Conservation (phyloP, 2,888 invertebrate species). For the Tenthredo notha region DNA sequence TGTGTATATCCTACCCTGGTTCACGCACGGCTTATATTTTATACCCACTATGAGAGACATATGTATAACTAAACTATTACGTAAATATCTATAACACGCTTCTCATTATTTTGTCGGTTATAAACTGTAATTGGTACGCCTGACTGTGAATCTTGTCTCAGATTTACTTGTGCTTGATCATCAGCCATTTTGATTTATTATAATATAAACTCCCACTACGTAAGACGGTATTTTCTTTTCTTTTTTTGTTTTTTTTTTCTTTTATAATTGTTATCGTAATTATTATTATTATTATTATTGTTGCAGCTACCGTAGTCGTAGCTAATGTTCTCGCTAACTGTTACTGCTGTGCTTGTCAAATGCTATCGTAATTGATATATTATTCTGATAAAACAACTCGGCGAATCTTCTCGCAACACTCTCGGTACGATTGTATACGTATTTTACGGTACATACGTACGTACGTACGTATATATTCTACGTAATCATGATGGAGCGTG, state of each 20-base stretch:
- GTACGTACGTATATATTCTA: background rate
- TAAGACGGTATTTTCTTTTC: background rate
- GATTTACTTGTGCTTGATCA: background rate
- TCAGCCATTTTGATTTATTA: slow-evolving; percentile 15
- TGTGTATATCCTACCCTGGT: background rate
- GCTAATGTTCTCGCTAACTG: background rate
- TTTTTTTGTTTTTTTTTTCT: background rate
- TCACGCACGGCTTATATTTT: background rate
- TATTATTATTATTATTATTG: background rate
- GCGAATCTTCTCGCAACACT: slow-evolving; percentile 14
- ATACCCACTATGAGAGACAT: background rate
- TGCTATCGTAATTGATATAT: slow-evolving; percentile 7
- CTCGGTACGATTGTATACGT: background rate
- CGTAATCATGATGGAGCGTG: background rate
- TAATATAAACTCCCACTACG: background rate
- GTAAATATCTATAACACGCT: background rate
- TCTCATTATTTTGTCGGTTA: background rate
- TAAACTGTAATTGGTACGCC: slow-evolving; percentile 2
- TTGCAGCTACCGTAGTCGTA: background rate
- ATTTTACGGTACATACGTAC: background rate
- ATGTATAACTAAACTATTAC: background rate
- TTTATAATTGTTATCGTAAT: background rate
- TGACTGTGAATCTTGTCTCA: background rate
- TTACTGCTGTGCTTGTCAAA: background rate
- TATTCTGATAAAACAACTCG: background rate